Evolutionary conservation across 2,797 vertebrate genomes (phyloP).

Genomic region (Spheniscus humboldti): DNA sequence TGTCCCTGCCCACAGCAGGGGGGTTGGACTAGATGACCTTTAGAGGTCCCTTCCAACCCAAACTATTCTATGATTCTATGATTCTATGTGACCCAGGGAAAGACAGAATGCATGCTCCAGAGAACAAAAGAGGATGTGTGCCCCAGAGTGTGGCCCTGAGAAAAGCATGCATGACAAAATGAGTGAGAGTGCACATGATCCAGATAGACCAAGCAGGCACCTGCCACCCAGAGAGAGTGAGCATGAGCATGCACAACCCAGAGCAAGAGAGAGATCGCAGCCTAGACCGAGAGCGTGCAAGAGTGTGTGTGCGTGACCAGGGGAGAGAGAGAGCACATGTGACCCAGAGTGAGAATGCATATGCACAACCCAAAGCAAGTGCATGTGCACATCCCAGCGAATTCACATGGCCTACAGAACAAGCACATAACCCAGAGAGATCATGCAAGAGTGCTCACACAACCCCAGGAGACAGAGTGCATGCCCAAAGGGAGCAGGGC

Average conservation of each 20-base stretch:
- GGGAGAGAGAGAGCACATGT: background rate
- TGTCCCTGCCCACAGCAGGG: too few species aligned
- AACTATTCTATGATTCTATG: too few species aligned
- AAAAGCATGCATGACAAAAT: background rate
- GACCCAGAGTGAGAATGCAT: background rate
- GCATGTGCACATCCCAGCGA: background rate
- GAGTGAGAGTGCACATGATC: background rate
- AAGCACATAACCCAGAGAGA: background rate
- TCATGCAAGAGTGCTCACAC: background rate
- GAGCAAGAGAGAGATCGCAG: background rate
- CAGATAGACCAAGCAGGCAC: background rate
- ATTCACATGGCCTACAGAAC: background rate
- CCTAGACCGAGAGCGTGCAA: background rate
- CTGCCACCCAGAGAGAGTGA: background rate
- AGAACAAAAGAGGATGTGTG: background rate
- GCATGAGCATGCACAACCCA: background rate
- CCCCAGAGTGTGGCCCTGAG: background rate
- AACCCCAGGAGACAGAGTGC: background rate
- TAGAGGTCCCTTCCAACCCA: too few species aligned
- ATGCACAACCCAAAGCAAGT: background rate
- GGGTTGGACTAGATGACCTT: too few species aligned
- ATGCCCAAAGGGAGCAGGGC: background rate
- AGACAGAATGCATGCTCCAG: background rate
- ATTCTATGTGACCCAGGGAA: background rate
- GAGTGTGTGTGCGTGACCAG: background rate